Percentiles rank a stretch among this genome's conserved stretches.
phyloP scores from a whole-genome alignment of 2,888 invertebrate species.

The Ectemnius continuus region DNA sequence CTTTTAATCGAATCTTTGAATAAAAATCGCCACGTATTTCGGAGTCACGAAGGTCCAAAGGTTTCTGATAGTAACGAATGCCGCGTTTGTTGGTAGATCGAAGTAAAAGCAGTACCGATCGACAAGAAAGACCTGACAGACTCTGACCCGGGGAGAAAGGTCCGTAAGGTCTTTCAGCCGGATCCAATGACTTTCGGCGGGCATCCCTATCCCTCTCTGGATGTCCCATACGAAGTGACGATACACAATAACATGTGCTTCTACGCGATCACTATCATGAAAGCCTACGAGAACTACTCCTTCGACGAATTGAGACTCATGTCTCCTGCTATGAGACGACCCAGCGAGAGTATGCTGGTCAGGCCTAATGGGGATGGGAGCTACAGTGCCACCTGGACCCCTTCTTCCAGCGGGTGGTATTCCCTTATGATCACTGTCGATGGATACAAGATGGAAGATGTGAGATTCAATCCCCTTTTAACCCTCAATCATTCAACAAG shows the following conservation, averaged over 20 bases:
- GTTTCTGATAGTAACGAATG: no score
- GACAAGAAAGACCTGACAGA: constrained; percentile 83
- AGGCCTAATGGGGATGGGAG: constrained; percentile 88
- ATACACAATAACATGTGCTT: constrained; percentile 94
- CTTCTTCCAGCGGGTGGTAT: constrained; percentile 93
- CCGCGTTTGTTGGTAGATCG: constrained; percentile 79
- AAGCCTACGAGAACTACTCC: constrained; percentile 93
- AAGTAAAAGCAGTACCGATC: constrained; percentile 86
- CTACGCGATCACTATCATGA: constrained; percentile 97
- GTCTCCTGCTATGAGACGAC: constrained; percentile 84
- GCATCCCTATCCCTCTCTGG: constrained; percentile 82
- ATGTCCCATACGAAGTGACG: constrained; percentile 90
- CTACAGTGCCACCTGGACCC: constrained; percentile 94
- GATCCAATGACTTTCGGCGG: constrained; percentile 83
- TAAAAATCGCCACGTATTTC: no score
- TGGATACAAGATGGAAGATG: constrained; percentile 87
- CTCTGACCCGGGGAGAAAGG: constrained; percentile 81
- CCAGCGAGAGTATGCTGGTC: constrained; percentile 90
- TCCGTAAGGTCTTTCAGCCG: constrained; percentile 80
- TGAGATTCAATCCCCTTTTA: constrained; percentile 65
- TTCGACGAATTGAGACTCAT: constrained; percentile 94
- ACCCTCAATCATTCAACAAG: no score
- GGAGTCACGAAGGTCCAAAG: no score
- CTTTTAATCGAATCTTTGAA: not conserved
- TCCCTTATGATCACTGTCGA: constrained; percentile 92